These are phyloP conservation scores for Halcyon senegalensis DNA, from an alignment of 2,113 vertebrate genomes.

Conservation along the genomic window DNA sequence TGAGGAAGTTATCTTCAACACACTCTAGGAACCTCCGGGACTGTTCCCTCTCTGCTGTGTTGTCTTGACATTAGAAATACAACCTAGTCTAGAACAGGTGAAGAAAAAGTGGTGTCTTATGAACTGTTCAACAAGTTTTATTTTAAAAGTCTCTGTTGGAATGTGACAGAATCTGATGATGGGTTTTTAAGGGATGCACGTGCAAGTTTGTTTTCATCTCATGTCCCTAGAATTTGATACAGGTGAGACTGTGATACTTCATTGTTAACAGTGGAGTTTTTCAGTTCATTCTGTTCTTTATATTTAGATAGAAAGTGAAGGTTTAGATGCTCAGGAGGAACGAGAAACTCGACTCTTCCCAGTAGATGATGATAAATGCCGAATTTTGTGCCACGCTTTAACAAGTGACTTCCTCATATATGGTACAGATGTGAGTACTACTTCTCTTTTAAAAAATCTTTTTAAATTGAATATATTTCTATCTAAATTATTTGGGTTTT, in stretches of 20 bases:
- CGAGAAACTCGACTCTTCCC: conserved; percentile 94
- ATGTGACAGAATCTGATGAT: not conserved
- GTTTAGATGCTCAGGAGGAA: conserved; percentile 83
- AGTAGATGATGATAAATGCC: conserved; percentile 84
- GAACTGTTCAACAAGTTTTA: not conserved
- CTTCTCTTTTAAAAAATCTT: not conserved
- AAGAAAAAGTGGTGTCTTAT: not conserved
- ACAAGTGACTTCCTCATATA: conserved; percentile 94
- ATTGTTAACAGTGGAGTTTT: not conserved
- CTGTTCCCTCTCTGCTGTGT: too few relatives aligned
- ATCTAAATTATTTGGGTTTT: not conserved
- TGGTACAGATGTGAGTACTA: conserved; percentile 89
- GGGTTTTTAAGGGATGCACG: not conserved
- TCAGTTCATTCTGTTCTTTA: not conserved
- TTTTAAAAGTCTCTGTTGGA: not conserved
- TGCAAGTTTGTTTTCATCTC: not conserved
- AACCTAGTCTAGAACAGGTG: not conserved
- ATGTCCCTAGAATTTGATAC: not conserved
- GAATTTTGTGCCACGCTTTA: conserved; percentile 90
- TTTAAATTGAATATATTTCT: not conserved
- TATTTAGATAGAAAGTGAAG: conserved; percentile 89
- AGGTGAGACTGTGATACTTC: not conserved
- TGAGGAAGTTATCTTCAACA: too few relatives aligned
- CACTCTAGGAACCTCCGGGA: too few relatives aligned
- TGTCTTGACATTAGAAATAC: not conserved